phyloP scores from a whole-genome alignment of 2,113 vertebrate genomes.

The Antigone vipio region DNA sequence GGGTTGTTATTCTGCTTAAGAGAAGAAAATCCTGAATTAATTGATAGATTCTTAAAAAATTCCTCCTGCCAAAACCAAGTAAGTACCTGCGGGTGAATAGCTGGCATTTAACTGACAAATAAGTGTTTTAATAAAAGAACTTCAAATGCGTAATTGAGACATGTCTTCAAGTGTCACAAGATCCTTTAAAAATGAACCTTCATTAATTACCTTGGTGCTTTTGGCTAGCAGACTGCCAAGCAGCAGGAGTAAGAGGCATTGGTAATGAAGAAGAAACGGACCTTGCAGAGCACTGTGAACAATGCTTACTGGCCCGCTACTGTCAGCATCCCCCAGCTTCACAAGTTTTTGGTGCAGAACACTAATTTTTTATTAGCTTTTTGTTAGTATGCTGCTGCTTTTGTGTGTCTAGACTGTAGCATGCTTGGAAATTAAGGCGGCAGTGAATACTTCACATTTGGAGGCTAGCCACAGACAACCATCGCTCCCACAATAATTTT shows the following conservation, averaged over 20 bases:
- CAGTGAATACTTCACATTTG: background rate
- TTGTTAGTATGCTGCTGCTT: background rate
- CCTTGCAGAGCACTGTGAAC: background rate
- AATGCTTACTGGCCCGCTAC: background rate
- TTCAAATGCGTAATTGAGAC: background rate
- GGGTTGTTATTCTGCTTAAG: background rate
- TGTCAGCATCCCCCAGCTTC: background rate
- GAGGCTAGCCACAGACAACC: background rate
- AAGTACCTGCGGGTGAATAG: background rate
- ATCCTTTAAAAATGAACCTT: background rate
- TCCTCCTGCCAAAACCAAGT: background rate
- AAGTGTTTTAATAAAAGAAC: background rate
- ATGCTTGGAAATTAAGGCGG: background rate
- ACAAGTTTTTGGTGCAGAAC: background rate
- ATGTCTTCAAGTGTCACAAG: background rate
- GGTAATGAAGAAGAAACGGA: background rate
- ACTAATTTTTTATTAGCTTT: background rate
- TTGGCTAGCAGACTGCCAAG: background rate
- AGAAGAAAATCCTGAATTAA: conserved; percentile 1
- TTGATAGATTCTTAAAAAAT: background rate
- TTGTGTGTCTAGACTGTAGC: background rate
- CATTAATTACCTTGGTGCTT: background rate
- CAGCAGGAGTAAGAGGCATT: background rate
- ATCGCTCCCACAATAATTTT: background rate
- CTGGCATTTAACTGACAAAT: background rate